These are phyloP conservation scores for Allolobophora icterica DNA, from an alignment of 2,888 invertebrate genomes.

Conservation along the genomic window DNA sequence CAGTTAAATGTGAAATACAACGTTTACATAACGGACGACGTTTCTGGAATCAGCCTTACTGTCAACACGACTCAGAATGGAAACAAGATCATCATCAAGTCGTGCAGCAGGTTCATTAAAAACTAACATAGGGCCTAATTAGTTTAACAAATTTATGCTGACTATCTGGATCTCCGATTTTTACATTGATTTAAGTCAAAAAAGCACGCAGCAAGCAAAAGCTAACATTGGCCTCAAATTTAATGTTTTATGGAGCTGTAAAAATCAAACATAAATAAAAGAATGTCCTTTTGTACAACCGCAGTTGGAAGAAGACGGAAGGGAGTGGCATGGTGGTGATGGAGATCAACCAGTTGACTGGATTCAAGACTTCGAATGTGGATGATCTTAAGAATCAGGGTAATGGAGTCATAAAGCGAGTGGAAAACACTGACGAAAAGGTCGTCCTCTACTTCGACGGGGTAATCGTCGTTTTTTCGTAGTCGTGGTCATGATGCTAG, in stretches of 20 bases:
- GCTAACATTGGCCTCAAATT: no score
- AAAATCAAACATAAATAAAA: constrained; percentile 12
- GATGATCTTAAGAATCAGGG: constrained; percentile 28
- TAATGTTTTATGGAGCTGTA: not conserved
- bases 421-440: not conserved
- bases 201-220: no score
- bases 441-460: not conserved
- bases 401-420: not conserved
- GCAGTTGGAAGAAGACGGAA: constrained; percentile 33
- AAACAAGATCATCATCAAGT: not conserved
- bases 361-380: constrained; percentile 24
- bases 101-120: not conserved
- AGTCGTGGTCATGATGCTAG: no score
- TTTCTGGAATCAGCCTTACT: constrained; percentile 4
- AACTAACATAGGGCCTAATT: no score
- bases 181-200: no score
- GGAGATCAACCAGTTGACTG: constrained; percentile 40
- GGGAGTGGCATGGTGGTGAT: constrained; percentile 37
- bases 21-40: not conserved
- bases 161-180: no score
- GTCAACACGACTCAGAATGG: not conserved
- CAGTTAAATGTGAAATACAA: constrained; percentile 22
- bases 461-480: not conserved
- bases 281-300: not conserved
- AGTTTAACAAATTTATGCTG: no score